Evolutionary conservation across 2,888 invertebrate genomes (phyloP).

Genomic region (Hirtodrosophila alboralis): DNA sequence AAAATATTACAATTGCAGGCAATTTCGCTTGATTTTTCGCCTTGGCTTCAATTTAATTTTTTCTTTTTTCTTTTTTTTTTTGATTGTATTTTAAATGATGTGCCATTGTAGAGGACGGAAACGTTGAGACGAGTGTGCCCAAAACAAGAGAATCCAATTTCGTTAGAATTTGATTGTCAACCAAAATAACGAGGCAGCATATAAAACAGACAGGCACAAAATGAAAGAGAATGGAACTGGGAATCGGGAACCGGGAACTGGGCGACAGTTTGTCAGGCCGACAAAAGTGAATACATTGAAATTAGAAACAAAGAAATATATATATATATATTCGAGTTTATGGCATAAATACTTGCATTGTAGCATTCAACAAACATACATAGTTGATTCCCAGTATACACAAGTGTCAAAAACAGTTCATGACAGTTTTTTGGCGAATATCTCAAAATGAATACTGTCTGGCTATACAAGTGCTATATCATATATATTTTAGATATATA

Average conservation of each 20-base stretch:
- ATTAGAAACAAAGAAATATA: conserved; percentile 62
- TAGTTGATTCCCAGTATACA: conserved; percentile 53
- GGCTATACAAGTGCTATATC: conserved; percentile 3
- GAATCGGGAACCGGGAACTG: neutral
- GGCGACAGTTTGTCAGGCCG: conserved; percentile 49
- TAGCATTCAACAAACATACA: conserved; percentile 4
- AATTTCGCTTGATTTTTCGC: conserved; percentile 46
- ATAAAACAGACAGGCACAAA: conserved; percentile 16
- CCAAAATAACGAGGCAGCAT: conserved; percentile 61
- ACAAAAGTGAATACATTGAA: conserved; percentile 54
- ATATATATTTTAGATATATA: neutral
- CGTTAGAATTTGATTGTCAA: conserved; percentile 75
- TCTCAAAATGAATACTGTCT: conserved; percentile 5
- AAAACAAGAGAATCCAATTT: conserved; percentile 73
- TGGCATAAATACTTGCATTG: conserved; percentile 58
- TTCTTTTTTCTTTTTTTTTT: conserved; percentile 20
- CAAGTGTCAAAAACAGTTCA: conserved; percentile 70
- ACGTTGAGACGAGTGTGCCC: conserved; percentile 41
- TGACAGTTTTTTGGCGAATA: conserved; percentile 50
- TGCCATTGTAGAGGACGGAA: conserved; percentile 23
- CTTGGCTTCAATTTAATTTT: conserved; percentile 22
- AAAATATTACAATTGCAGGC: conserved; percentile 65
- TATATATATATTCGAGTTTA: conserved; percentile 33
- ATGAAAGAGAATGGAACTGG: conserved; percentile 2
- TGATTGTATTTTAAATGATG: conserved; percentile 32